Conservation (phyloP, 2,113 vertebrate species). For the Clarias macrocephalus region DNA sequence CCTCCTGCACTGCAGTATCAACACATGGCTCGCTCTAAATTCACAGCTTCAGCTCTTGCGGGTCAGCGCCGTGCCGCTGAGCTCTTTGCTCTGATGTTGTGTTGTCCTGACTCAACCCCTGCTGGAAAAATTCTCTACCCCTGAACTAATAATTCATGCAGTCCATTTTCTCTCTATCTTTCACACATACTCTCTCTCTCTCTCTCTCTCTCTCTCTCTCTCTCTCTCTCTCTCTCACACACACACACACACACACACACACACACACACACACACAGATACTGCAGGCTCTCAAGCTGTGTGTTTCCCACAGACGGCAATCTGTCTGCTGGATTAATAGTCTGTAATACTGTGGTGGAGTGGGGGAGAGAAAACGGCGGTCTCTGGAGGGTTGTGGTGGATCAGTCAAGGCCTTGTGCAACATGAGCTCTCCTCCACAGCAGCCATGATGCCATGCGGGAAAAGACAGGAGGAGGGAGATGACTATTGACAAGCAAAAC, state of each 20-base stretch:
- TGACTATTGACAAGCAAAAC: slow-evolving; percentile 45
- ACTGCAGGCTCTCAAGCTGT: slow-evolving; percentile 32
- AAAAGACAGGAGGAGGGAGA: slow-evolving; percentile 28
- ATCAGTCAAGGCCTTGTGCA: slow-evolving; percentile 33
- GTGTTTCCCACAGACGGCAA: slow-evolving; percentile 45
- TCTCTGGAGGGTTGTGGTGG: slow-evolving; percentile 24
- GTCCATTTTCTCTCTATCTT: slow-evolving; percentile 3
- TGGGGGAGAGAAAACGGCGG: slow-evolving; percentile 14
- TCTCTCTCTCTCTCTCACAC: slow-evolving; percentile 17
- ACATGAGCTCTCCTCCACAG: slow-evolving; percentile 45
- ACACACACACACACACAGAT: slow-evolving; percentile 32
- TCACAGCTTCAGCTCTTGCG: neutral
- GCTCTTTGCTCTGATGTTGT: slow-evolving; percentile 26
- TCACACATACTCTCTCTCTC: neutral
- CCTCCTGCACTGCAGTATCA: slow-evolving; percentile 20
- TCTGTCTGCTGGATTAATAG: slow-evolving; percentile 52
- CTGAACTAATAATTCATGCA: slow-evolving; percentile 36
- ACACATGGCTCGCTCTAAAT: slow-evolving; percentile 10
- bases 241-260: slow-evolving; percentile 34
- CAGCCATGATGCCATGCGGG: slow-evolving; percentile 2
- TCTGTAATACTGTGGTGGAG: slow-evolving; percentile 34
- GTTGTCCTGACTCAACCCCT: slow-evolving; percentile 41
- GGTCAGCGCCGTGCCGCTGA: neutral
- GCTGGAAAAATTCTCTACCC: slow-evolving; percentile 25
- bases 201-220: neutral